These are phyloP conservation scores for Micropoecilia bifurca DNA, from an alignment of 2,797 vertebrate species.

Conservation along the genomic window DNA sequence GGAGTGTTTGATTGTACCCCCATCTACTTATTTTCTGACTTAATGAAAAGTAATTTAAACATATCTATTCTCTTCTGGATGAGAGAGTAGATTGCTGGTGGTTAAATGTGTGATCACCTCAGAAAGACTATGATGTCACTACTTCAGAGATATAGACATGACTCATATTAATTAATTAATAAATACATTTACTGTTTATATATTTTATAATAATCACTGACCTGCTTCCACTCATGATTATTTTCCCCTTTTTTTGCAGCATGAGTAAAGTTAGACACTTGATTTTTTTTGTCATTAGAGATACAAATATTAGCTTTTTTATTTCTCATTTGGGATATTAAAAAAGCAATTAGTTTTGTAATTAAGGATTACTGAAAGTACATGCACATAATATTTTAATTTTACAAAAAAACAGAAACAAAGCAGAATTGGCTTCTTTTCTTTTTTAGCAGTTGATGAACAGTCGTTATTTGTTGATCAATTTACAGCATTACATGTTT, in stretches of 20 bases:
- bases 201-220: not conserved
- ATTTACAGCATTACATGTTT: not conserved
- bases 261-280: not conserved
- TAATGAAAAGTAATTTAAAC: too few relatives aligned
- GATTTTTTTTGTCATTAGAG: not conserved
- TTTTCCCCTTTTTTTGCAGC: not conserved
- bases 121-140: not conserved
- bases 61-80: too few relatives aligned
- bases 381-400: not conserved
- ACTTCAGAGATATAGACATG: not conserved
- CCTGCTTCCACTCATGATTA: not conserved
- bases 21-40: too few relatives aligned
- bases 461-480: not conserved
- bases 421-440: not conserved
- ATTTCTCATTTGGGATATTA: not conserved
- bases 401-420: not conserved
- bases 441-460: not conserved
- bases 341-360: not conserved
- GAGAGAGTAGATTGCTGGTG: too few relatives aligned
- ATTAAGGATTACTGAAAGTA: not conserved
- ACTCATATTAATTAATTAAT: not conserved
- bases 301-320: not conserved
- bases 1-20: too few relatives aligned
- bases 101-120: too few relatives aligned
- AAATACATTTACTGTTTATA: not conserved